These are phyloP conservation scores for Ecliptopera silaceata DNA, from an alignment of 2,888 invertebrate genomes.

Conservation along the genomic window DNA sequence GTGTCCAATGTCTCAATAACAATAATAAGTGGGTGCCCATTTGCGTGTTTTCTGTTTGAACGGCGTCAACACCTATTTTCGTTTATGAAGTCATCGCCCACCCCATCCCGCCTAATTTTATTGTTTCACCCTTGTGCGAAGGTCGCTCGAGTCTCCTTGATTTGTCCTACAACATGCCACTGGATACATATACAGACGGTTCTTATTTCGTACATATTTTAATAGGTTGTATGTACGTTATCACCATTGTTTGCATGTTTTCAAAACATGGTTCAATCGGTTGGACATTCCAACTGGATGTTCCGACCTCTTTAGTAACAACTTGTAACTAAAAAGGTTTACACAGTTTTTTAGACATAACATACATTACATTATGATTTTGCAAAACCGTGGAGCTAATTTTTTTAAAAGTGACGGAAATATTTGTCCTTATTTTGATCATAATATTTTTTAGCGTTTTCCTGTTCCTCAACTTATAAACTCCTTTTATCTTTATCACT, in stretches of 20 bases:
- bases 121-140: slow-evolving; percentile 18
- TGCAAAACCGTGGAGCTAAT: too few relatives aligned
- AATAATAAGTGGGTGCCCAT: neutral
- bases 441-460: neutral
- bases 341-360: too few relatives aligned
- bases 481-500: too few relatives aligned
- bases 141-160: slow-evolving; percentile 12
- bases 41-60: neutral
- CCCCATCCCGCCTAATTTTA: slow-evolving; percentile 13
- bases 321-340: too few relatives aligned
- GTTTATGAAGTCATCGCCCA: neutral
- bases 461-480: too few relatives aligned
- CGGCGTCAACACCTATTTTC: neutral
- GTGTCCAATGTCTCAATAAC: too few relatives aligned
- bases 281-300: neutral
- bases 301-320: too few relatives aligned
- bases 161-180: neutral
- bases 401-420: neutral
- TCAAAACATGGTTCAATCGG: neutral
- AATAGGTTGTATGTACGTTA: neutral
- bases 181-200: too few relatives aligned
- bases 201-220: neutral
- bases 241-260: slow-evolving; percentile 2
- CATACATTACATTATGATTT: too few relatives aligned
- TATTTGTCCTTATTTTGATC: neutral